Evolutionary conservation across 1,140 invertebrate genomes (phyloP), one percentile per base, ranked within the genome.

Genomic region (Brachystomella parvula): DNA sequence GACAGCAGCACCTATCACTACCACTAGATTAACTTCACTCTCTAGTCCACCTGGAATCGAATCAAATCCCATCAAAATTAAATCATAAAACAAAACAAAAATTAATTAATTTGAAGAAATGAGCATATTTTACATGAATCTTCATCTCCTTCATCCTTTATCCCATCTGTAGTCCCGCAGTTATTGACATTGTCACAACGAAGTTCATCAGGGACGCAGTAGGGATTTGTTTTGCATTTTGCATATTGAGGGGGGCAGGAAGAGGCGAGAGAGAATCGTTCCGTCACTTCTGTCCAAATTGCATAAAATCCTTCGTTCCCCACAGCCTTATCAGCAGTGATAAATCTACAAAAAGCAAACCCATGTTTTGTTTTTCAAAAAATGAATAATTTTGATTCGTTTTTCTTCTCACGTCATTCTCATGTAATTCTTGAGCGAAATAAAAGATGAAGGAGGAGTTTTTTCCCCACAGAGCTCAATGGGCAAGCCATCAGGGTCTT

Each of bases 401-500:
- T 47, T 47, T 56, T 21, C 33, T 24, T 74, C 77, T 79, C 79
- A 91, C 88, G 88, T 89, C 65, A 94, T 81, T 74, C 89, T 83
- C 78, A 92, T 85, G 57, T 86, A 81, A 79, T 90, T 90, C 67
- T 84, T 84, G n/a, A 89, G 86, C 63, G 92, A 94, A 67, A 92
- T 82, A 76, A 89, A 91, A 76, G 88, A 85, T 85, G 89, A 89
- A 24, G 83, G 79, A 15, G 80, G 76, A 30, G 84, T 80, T 77
- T 89, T 90, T 75, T 90, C 89, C 19, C 92, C 92, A 77, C 93
- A 96, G 59, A 96, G 79, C 81, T 96, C 92, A 64, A 90, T 79
- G 33, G 92, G 91, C 44, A 89, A 84, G 47, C 82, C 82, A 66
- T 84, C 83, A 47, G 83, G 82, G 64, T 86, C 86, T 71, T 86